phyloP scores from a whole-genome alignment of 2,797 vertebrate genomes.

The Xerus rutilus region DNA sequence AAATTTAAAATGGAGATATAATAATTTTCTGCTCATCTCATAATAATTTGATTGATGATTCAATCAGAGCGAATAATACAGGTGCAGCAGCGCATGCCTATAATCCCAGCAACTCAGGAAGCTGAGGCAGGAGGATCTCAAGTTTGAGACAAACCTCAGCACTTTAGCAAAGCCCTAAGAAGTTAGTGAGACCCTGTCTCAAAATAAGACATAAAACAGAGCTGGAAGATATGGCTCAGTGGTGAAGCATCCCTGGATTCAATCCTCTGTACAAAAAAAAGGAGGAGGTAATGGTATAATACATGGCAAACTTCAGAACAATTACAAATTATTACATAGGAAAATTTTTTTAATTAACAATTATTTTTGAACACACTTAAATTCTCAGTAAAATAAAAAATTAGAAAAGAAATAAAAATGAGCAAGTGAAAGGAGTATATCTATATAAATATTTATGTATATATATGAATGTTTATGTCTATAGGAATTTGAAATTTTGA shows the following conservation, averaged over 20 bases:
- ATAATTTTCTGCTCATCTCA: neutral
- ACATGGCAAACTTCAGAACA: neutral
- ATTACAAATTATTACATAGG: neutral
- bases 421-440: neutral
- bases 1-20: neutral
- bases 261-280: too few species aligned
- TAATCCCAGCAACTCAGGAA: too few species aligned
- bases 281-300: neutral
- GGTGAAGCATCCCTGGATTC: too few species aligned
- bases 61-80: neutral
- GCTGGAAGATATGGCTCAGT: too few species aligned
- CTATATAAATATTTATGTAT: neutral
- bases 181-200: too few species aligned
- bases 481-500: neutral
- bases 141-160: too few species aligned
- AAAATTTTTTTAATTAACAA: neutral
- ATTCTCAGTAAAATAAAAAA: neutral
- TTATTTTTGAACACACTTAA: neutral
- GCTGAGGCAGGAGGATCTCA: too few species aligned
- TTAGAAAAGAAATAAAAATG: neutral
- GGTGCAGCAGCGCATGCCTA: too few species aligned
- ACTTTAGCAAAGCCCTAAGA: too few species aligned
- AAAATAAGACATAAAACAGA: too few species aligned
- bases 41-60: neutral
- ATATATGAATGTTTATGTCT: neutral